Conservation (phyloP, 2,888 invertebrate species). For the Sinhomidia bicolor region DNA sequence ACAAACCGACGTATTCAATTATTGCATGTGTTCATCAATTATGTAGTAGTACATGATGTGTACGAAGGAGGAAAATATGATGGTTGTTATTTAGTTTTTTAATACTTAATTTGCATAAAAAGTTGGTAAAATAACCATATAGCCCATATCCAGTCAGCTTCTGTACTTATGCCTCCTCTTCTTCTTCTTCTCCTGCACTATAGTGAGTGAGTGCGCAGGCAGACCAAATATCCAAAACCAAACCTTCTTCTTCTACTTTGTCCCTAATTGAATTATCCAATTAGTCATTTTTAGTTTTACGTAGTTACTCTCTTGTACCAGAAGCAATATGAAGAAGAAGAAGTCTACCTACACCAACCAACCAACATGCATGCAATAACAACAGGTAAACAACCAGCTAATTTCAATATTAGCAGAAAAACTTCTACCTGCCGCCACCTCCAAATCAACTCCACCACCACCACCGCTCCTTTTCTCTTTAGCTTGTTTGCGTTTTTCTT, state of each 20-base stretch:
- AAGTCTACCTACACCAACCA: conserved; percentile 3
- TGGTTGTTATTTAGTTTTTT: conserved; percentile 7
- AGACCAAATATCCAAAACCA: background rate
- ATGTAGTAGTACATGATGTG: background rate
- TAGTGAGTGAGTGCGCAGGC: background rate
- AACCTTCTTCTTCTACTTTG: background rate
- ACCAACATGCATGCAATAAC: background rate
- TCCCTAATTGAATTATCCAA: conserved; percentile 71
- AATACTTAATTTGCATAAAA: conserved; percentile 62
- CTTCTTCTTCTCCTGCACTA: background rate
- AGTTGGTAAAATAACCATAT: conserved; percentile 58
- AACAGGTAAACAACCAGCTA: conserved; percentile 20
- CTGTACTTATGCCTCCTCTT: conserved; percentile 26
- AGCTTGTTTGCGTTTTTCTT: conserved; percentile 2
- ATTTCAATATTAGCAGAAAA: conserved; percentile 45
- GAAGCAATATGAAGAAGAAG: background rate
- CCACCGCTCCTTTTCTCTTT: background rate
- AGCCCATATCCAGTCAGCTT: conserved; percentile 49
- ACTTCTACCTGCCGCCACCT: conserved; percentile 13
- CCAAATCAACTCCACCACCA: conserved; percentile 15
- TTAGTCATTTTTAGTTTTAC: conserved; percentile 65
- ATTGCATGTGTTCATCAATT: conserved; percentile 30
- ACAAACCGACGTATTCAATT: conserved; percentile 3
- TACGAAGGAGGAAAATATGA: background rate
- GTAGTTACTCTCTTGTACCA: background rate